phyloP scores from a whole-genome alignment of 2,888 invertebrate species.

The Entomobrya proxima region DNA sequence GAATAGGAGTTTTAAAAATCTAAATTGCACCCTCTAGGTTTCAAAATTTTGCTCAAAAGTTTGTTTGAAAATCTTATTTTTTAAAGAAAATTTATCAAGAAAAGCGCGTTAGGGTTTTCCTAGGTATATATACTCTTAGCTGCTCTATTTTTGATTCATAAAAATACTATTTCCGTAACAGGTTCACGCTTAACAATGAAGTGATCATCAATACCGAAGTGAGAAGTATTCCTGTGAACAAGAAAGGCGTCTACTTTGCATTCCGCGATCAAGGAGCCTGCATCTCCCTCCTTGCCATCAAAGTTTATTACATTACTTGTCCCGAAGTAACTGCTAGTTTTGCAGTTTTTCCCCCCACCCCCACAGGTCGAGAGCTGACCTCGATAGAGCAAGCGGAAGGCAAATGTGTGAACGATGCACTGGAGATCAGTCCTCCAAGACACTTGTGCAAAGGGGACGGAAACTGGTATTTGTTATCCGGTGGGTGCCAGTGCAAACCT shows the following conservation, averaged over 20 bases:
- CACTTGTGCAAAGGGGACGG: conserved; percentile 94
- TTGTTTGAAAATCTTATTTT: too few species aligned
- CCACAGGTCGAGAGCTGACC: conserved; percentile 93
- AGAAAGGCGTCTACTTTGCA: too few species aligned
- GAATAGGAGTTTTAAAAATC: too few species aligned
- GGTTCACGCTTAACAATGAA: conserved; percentile 94
- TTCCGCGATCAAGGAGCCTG: conserved; percentile 99
- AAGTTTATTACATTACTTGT: conserved; percentile 96
- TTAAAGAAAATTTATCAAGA: too few species aligned
- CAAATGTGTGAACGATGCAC: conserved; percentile 93
- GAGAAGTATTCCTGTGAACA: too few species aligned
- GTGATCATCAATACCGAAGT: conserved; percentile 93
- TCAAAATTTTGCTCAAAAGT: too few species aligned
- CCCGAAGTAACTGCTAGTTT: conserved; percentile 94
- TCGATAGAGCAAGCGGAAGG: conserved; percentile 94
- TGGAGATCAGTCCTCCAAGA: conserved; percentile 82
- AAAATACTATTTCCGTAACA: too few species aligned
- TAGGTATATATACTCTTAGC: too few species aligned
- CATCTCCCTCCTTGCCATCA: conserved; percentile 95
- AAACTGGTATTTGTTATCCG: conserved; percentile 94
- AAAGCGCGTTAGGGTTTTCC: too few species aligned
- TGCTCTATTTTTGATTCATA: too few species aligned
- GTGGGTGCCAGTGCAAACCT: conserved; percentile 94
- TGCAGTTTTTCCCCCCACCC: conserved; percentile 94
- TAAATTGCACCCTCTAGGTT: too few species aligned